A percentile compares a stretch with the other conserved stretches of the same genome.
These are phyloP conservation scores for Sebastes alutus DNA, from an alignment of 2,797 vertebrate genomes.

Conservation along the genomic window DNA sequence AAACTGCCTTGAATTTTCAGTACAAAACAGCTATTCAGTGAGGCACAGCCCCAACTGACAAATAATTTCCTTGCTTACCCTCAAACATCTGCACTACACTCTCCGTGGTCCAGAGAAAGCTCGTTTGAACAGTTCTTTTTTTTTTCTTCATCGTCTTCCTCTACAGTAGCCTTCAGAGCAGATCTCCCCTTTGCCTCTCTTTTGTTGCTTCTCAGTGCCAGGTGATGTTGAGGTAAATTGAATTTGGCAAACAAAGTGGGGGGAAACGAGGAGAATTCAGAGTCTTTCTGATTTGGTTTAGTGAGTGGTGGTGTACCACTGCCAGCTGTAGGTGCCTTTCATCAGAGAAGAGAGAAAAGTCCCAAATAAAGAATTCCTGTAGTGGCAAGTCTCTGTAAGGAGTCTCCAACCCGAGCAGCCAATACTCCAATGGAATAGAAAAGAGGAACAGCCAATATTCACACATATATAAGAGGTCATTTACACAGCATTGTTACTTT, in stretches of 20 bases:
- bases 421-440: slow-evolving; percentile 94
- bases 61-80: slow-evolving; percentile 75
- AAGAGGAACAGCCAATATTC: slow-evolving; percentile 96
- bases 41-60: slow-evolving; percentile 73
- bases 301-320: slow-evolving; percentile 88
- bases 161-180: slow-evolving; percentile 74
- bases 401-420: slow-evolving; percentile 91
- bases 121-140: slow-evolving; percentile 64
- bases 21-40: slow-evolving; percentile 71
- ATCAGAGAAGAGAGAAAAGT: slow-evolving; percentile 87
- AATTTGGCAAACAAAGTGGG: slow-evolving; percentile 94
- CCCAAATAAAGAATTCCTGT: slow-evolving; percentile 89
- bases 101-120: slow-evolving; percentile 72
- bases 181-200: slow-evolving; percentile 74
- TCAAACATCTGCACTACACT: slow-evolving; percentile 72
- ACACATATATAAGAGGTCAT: slow-evolving; percentile 87
- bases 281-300: slow-evolving; percentile 95
- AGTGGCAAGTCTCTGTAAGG: slow-evolving; percentile 89
- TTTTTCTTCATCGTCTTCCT: slow-evolving; percentile 60
- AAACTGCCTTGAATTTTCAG: slow-evolving; percentile 73
- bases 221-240: slow-evolving; percentile 95
- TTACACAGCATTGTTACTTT: slow-evolving; percentile 89
- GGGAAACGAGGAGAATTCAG: slow-evolving; percentile 82
- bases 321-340: slow-evolving; percentile 95
- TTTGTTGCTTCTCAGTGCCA: slow-evolving; percentile 88